Percentiles rank a stretch among this genome's conserved stretches.
phyloP scores from a whole-genome alignment of 1,140 invertebrate species.

The Micrasema longulum region DNA sequence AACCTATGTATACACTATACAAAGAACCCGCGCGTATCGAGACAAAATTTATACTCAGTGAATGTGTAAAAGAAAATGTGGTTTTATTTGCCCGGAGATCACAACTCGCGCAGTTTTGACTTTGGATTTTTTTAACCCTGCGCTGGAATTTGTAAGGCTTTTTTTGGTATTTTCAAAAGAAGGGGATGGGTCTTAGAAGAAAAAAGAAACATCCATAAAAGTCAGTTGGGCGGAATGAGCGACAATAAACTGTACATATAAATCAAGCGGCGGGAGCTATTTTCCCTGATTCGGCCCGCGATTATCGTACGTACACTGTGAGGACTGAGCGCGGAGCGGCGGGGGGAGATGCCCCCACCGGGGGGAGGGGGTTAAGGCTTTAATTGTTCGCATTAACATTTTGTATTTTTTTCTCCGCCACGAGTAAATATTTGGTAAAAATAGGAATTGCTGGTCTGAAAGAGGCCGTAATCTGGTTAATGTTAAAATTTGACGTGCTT shows the following conservation, averaged over 20 bases:
- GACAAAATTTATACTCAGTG: no score
- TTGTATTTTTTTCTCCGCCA: slow-evolving; percentile 44
- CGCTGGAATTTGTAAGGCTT: background rate
- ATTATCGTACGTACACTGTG: slow-evolving; percentile 56
- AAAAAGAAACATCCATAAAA: slow-evolving; percentile 60
- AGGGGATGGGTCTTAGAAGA: slow-evolving; percentile 26
- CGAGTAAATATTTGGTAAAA: slow-evolving; percentile 51
- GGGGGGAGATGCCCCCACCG: slow-evolving; percentile 24
- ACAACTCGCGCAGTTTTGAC: no score
- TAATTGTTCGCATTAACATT: slow-evolving; percentile 55
- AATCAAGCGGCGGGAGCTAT: slow-evolving; percentile 58
- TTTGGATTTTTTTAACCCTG: background rate
- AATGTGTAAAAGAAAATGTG: no score
- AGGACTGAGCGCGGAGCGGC: slow-evolving; percentile 17
- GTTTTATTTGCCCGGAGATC: no score
- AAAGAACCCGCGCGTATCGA: slow-evolving; percentile 16
- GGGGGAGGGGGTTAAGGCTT: slow-evolving; percentile 41
- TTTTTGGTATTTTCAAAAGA: background rate
- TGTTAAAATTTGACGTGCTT: slow-evolving; percentile 35
- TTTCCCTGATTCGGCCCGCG: slow-evolving; percentile 58
- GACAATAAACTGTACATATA: slow-evolving; percentile 62
- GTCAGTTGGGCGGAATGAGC: slow-evolving; percentile 60
- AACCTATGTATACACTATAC: slow-evolving; percentile 32
- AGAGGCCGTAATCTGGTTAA: slow-evolving; percentile 33
- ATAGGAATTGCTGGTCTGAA: slow-evolving; percentile 35